A percentile compares a stretch with the other conserved stretches of the same genome.
phyloP scores from a whole-genome alignment of 2,113 vertebrate genomes.

The Colaptes auratus region DNA sequence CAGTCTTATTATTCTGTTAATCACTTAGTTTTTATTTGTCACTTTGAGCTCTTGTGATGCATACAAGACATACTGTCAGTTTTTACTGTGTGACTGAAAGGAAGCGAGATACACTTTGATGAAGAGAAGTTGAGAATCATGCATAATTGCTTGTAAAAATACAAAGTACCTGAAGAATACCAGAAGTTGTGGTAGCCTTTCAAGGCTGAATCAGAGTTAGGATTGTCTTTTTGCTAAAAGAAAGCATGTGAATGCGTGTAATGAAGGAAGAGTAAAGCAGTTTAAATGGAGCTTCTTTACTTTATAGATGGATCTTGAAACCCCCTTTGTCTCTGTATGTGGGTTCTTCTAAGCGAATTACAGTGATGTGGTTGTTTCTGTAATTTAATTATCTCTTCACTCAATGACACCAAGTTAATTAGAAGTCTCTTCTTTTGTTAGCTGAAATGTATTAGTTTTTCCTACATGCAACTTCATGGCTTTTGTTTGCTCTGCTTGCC shows the following conservation, averaged over 20 bases:
- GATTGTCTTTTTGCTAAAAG: background rate
- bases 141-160: background rate
- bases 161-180: background rate
- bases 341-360: constrained; percentile 32
- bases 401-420: constrained; percentile 35
- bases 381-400: constrained; percentile 47
- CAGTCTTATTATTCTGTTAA: background rate
- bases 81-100: background rate
- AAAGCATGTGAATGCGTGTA: background rate
- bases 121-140: background rate
- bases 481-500: constrained; percentile 23
- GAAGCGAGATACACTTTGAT: background rate
- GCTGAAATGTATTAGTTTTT: constrained; percentile 3
- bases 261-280: background rate
- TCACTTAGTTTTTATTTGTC: background rate
- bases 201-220: background rate
- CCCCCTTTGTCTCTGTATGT: constrained; percentile 15
- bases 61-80: background rate
- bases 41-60: background rate
- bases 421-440: constrained; percentile 20
- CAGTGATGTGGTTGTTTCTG: constrained; percentile 8
- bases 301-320: background rate
- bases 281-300: background rate
- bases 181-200: background rate
- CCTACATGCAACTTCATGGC: background rate